Conservation (phyloP, 2,113 vertebrate genomes). For the Columbina picui region DNA sequence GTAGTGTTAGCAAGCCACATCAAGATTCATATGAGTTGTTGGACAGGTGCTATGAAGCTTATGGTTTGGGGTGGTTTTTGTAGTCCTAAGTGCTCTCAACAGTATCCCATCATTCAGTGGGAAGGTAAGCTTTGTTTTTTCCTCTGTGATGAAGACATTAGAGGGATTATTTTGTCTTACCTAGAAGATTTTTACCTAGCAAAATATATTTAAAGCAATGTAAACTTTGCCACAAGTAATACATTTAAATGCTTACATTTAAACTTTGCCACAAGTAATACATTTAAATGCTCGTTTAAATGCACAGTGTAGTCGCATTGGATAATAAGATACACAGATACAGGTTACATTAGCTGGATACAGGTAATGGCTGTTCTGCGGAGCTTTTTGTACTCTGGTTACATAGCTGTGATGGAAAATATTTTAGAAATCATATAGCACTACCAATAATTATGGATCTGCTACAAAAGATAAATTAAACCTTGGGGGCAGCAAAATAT, state of each 20-base stretch:
- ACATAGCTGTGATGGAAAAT: not conserved
- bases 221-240: not conserved
- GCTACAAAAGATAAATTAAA: not conserved
- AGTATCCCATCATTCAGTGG: not conserved
- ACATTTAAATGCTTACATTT: not conserved
- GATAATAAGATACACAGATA: rapidly evolving
- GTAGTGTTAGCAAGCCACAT: not conserved
- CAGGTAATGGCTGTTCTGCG: not conserved
- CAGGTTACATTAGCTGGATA: not conserved
- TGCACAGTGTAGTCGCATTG: not conserved
- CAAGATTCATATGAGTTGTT: not conserved
- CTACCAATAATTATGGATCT: not conserved
- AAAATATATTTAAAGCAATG: not conserved
- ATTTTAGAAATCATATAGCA: not conserved
- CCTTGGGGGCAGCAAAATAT: not conserved
- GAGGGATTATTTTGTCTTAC: not conserved
- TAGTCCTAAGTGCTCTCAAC: not conserved
- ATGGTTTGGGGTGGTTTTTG: not conserved
- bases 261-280: not conserved
- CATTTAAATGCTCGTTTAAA: not conserved
- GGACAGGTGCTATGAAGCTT: not conserved
- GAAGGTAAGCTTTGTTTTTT: not conserved
- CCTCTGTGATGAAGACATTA: not conserved
- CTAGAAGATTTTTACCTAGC: not conserved
- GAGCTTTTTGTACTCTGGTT: not conserved